Percentiles rank a stretch among this genome's conserved stretches.
phyloP scores from a whole-genome alignment of 2,113 vertebrate species.

The Ahaetulla prasina region DNA sequence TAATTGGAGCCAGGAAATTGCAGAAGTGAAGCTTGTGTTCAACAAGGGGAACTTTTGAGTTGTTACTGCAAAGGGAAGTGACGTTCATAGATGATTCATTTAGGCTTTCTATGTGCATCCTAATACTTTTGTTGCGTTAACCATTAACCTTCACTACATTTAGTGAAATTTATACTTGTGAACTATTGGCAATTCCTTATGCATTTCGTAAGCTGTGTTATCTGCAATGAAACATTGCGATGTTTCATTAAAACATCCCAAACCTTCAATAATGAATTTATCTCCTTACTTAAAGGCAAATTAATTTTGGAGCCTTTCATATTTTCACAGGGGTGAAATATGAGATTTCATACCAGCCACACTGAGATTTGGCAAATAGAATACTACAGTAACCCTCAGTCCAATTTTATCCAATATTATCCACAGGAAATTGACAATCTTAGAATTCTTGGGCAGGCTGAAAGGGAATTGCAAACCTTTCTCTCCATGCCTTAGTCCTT shows the following conservation, averaged over 20 bases:
- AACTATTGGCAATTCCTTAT: background rate
- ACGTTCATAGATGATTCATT: background rate
- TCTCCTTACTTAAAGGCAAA: background rate
- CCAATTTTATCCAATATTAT: too few relatives aligned
- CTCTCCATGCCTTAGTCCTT: background rate
- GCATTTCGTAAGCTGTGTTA: background rate
- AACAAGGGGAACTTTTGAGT: background rate
- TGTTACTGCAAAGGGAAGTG: background rate
- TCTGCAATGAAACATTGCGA: background rate
- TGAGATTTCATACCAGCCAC: background rate
- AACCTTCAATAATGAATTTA: background rate
- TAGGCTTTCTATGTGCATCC: background rate
- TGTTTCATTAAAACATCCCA: background rate
- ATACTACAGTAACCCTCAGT: background rate
- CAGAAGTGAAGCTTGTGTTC: constrained; percentile 1
- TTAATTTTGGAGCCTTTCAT: background rate
- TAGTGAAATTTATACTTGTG: background rate
- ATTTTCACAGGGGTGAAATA: background rate
- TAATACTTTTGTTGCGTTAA: background rate
- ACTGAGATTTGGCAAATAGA: background rate
- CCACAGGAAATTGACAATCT: background rate
- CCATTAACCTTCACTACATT: background rate
- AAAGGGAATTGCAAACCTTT: background rate
- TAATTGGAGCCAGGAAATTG: background rate
- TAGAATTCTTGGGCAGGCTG: background rate